A percentile compares a stretch with the other conserved stretches of the same genome.
Evolutionary conservation across 2,113 vertebrate species (phyloP).

Genomic region (Ciconia stormi): DNA sequence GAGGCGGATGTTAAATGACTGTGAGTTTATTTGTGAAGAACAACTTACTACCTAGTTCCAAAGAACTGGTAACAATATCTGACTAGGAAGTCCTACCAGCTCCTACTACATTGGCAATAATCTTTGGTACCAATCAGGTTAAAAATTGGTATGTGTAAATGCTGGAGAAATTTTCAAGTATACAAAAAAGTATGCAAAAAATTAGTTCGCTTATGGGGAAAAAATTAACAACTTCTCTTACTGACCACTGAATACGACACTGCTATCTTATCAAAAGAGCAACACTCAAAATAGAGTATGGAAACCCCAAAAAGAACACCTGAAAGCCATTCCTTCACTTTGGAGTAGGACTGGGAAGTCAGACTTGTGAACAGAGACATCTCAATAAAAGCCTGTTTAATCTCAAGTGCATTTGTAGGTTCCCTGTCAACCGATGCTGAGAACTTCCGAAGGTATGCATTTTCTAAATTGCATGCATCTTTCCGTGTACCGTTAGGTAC

Average conservation of each 20-base stretch:
- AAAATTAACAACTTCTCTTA: not conserved
- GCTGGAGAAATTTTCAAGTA: not conserved
- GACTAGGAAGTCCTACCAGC: not conserved
- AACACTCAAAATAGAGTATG: not conserved
- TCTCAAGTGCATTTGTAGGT: not conserved
- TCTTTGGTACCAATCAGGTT: not conserved
- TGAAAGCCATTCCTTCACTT: not conserved
- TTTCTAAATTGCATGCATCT: not conserved
- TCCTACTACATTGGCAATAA: not conserved
- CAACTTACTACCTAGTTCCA: not conserved
- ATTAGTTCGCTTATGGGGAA: not conserved
- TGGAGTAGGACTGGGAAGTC: not conserved
- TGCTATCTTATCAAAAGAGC: not conserved
- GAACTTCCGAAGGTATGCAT: not conserved
- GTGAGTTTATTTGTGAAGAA: not conserved
- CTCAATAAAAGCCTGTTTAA: not conserved
- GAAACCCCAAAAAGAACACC: not conserved
- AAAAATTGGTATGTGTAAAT: not conserved
- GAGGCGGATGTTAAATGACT: not conserved
- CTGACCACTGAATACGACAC: not conserved
- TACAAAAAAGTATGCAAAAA: not conserved
- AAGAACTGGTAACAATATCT: not conserved
- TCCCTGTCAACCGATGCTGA: not conserved
- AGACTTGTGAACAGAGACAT: not conserved
- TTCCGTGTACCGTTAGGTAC: not conserved